Evolutionary conservation across 35 echinoderm and acorn worm genomes (phyloP).

Genomic region (Heliocidaris erythrogramma): DNA sequence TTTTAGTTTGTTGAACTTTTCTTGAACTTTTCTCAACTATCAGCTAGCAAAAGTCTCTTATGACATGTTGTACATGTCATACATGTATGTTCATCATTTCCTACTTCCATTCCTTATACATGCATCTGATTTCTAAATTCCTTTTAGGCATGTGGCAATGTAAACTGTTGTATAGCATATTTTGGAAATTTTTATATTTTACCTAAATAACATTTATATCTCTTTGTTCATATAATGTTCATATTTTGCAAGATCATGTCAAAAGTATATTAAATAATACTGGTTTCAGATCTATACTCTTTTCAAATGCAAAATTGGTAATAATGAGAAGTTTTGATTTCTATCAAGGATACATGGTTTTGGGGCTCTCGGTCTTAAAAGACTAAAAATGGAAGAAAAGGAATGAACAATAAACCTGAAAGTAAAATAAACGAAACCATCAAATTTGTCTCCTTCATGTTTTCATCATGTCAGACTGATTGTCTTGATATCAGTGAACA

Average conservation of each 20-base stretch:
- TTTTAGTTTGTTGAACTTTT: too few relatives aligned
- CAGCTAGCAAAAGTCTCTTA: too few relatives aligned
- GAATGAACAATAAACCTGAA: background rate
- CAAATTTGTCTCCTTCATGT: background rate
- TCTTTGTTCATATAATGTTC: background rate
- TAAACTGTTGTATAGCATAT: too few relatives aligned
- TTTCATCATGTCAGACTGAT: background rate
- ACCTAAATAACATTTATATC: background rate
- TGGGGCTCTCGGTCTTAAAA: background rate
- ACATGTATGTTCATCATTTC: too few relatives aligned
- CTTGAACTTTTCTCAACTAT: too few relatives aligned
- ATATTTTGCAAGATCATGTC: background rate
- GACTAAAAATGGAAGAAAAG: background rate
- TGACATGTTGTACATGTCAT: too few relatives aligned
- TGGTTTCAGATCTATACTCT: background rate
- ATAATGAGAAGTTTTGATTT: background rate
- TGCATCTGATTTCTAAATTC: too few relatives aligned
- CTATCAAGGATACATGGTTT: background rate
- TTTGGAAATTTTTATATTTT: too few relatives aligned
- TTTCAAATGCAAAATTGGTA: background rate
- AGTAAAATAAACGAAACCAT: background rate
- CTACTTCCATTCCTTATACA: too few relatives aligned
- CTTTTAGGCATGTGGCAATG: too few relatives aligned
- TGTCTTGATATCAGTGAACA: background rate
- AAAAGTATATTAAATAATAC: too few relatives aligned